Evolutionary conservation across 37 sponge, comb jelly and placozoan genomes (phyloP), one percentile per base, ranked within the genome.

Genomic region (Chondrilla cf. caribensis): DNA sequence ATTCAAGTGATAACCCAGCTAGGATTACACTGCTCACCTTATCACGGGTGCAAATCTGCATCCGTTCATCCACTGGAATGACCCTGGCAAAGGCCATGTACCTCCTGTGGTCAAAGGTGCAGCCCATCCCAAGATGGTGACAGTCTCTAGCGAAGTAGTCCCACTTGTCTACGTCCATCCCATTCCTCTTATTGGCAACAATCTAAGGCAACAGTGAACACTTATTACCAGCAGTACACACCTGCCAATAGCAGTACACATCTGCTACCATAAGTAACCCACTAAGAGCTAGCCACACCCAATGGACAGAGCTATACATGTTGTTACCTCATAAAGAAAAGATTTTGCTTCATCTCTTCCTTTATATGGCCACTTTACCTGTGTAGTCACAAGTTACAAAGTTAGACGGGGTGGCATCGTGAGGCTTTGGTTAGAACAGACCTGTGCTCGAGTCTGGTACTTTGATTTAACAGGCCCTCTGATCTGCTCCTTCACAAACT

Each of bases 151-250:
- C 86, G 84, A 98, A 91, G 84, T 98, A 98, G 82, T 98, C 99
- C 93, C 97, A 98, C 83, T 98, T 98, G 78, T 98, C 99, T 33
- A 98, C 99, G 79, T 98, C 99, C 62, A 96, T 86, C 0, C 97
- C 97, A 78, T 87, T 98, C 77, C 84, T 77, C 83, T 98, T 94
- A 73, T 98, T 98, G 35, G 96, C 93, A 25, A 98, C 97, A 40
- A 98, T 92, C 89, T 95, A 81, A 65, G n/a, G 31, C 36, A 70
- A 40, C 25, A 26, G 11, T 11, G 11, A 11, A 47, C 51, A n/a
- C n/a, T n/a, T n/a, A n/a, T n/a, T n/a, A n/a, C n/a, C n/a, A n/a
- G n/a, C n/a, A n/a, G n/a, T n/a, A n/a, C n/a, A n/a, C n/a, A n/a
- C n/a, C n/a, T n/a, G n/a, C n/a, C n/a, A n/a, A n/a, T n/a, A n/a